Percentiles rank a stretch among this genome's conserved stretches.
Conservation (phyloP, 1,140 invertebrate genomes). For the Drosophila lowei region DNA sequence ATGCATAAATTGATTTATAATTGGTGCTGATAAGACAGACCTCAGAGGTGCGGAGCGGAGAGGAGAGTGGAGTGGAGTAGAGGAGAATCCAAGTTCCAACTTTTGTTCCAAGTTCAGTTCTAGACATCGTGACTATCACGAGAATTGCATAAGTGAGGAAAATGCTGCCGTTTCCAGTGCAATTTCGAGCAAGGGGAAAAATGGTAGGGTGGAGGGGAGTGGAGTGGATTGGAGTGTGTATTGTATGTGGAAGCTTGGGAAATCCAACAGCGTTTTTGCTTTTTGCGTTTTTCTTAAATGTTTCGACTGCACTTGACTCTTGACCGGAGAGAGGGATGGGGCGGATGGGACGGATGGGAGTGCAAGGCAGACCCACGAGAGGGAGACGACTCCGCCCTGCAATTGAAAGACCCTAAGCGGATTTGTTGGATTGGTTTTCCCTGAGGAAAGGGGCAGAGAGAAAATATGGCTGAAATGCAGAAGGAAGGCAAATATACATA, state of each 20-base stretch:
- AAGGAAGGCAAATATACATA: constrained; percentile 43
- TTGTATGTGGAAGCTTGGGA: constrained; percentile 11
- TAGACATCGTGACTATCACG: constrained; percentile 63
- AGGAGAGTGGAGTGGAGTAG: no score
- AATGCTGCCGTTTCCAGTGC: constrained; percentile 36
- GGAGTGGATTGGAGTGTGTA: no score
- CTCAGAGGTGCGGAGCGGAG: no score
- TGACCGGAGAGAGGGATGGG: constrained; percentile 17
- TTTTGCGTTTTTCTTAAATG: constrained; percentile 43
- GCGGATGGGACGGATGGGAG: background rate
- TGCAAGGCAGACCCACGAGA: background rate
- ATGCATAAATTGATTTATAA: constrained; percentile 45
- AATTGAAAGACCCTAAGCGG: constrained; percentile 55
- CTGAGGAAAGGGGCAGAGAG: constrained; percentile 3
- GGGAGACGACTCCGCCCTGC: constrained; percentile 8
- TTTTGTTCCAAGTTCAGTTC: constrained; percentile 18
- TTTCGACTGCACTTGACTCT: constrained; percentile 59
- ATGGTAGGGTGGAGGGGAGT: background rate
- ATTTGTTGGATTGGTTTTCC: constrained; percentile 40
- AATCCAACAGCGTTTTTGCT: constrained; percentile 25
- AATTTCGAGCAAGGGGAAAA: constrained; percentile 3
- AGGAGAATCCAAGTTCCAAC: no score
- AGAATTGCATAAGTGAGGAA: constrained; percentile 35
- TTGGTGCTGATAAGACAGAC: constrained; percentile 37
- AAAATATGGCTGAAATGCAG: constrained; percentile 5